These are phyloP conservation scores for Sinocyclocheilus anophthalmus DNA, from an alignment of 2,113 vertebrate genomes.

Conservation along the genomic window DNA sequence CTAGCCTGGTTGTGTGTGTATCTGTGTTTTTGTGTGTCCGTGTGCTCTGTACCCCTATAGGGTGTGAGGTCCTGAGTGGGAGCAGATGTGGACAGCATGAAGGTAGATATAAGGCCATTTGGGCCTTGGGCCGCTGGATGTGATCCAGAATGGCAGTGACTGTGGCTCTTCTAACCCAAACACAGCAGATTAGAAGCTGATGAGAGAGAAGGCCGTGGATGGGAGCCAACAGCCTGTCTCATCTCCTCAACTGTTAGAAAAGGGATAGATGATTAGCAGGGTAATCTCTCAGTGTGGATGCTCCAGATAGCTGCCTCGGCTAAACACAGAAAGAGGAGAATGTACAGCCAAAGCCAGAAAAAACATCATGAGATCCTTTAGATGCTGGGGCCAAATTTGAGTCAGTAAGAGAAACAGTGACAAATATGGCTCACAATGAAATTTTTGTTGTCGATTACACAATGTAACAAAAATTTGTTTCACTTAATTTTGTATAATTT, in stretches of 20 bases:
- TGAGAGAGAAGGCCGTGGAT: constrained; percentile 64
- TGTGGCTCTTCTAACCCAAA: constrained; percentile 49
- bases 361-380: constrained; percentile 65
- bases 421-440: not conserved
- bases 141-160: constrained; percentile 37
- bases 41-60: constrained; percentile 10
- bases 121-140: constrained; percentile 42
- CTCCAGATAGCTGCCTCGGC: constrained; percentile 73
- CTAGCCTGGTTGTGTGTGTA: constrained; percentile 38
- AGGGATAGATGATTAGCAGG: constrained; percentile 74
- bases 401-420: not conserved
- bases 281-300: constrained; percentile 70
- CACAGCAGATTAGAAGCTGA: constrained; percentile 46
- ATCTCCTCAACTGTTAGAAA: constrained; percentile 75
- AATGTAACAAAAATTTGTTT: too few relatives aligned
- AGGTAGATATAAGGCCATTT: constrained; percentile 51
- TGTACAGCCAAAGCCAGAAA: constrained; percentile 15
- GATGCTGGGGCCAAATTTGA: not conserved
- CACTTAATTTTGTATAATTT: too few relatives aligned
- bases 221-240: constrained; percentile 70
- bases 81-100: constrained; percentile 47
- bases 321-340: constrained; percentile 57
- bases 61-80: not conserved
- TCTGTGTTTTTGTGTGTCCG: not conserved
- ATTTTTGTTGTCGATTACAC: not conserved